Conservation (phyloP, 2,888 invertebrate species). For the Lutraria lutraria region DNA sequence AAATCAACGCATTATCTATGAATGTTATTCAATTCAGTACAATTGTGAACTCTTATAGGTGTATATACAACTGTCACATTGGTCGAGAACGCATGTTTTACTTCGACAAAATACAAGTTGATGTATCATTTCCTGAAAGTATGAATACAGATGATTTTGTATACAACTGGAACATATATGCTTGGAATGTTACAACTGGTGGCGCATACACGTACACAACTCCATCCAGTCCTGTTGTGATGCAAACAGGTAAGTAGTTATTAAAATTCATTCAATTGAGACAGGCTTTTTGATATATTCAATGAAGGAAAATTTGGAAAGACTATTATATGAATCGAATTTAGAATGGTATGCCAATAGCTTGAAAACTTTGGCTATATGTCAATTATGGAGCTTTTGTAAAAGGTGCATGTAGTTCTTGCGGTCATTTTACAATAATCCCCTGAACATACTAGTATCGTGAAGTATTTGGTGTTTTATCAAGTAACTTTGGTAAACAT, state of each 20-base stretch:
- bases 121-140: neutral
- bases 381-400: no score
- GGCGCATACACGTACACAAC: neutral
- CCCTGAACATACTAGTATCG: no score
- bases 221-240: neutral
- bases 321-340: no score
- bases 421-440: no score
- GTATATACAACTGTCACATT: slow-evolving; percentile 43
- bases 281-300: neutral
- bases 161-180: neutral
- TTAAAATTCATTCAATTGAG: neutral
- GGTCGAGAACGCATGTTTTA: slow-evolving; percentile 35
- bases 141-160: neutral
- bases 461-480: no score
- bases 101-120: slow-evolving; percentile 32
- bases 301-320: neutral
- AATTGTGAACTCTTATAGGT: neutral
- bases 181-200: neutral
- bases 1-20: neutral
- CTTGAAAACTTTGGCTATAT: no score
- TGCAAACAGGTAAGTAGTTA: neutral
- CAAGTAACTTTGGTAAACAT: no score
- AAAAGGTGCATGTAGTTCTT: no score
- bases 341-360: no score
- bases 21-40: neutral